These are phyloP conservation scores for Caenorhabditis sinica DNA, from an alignment of 2,888 invertebrate genomes.

Conservation along the genomic window DNA sequence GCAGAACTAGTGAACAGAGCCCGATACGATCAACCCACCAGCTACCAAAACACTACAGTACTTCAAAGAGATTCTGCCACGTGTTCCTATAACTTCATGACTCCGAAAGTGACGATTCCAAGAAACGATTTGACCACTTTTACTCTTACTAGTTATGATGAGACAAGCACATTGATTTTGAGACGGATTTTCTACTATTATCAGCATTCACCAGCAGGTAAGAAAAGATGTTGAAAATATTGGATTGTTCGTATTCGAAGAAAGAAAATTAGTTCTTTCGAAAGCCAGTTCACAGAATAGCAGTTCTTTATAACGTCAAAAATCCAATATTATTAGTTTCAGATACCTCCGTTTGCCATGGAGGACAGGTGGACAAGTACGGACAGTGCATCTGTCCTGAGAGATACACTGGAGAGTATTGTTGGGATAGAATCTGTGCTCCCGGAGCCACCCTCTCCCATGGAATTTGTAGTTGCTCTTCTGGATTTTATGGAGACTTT, in stretches of 20 bases:
- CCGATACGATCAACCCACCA: slow-evolving; percentile 47
- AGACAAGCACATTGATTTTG: slow-evolving; percentile 3
- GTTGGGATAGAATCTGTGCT: slow-evolving; percentile 55
- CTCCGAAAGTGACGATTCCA: slow-evolving; percentile 38
- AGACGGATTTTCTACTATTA: slow-evolving; percentile 53
- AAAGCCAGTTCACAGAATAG: no score
- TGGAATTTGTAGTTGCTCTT: slow-evolving; percentile 41
- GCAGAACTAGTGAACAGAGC: slow-evolving; percentile 40
- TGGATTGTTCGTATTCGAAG: no score
- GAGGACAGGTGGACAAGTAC: slow-evolving; percentile 40
- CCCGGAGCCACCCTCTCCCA: slow-evolving; percentile 35
- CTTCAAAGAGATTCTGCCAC: slow-evolving; percentile 24
- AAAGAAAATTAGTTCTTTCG: no score
- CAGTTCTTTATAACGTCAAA: no score
- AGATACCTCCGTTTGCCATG: slow-evolving; percentile 48
- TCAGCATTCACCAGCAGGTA: slow-evolving; percentile 52
- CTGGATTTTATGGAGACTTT: slow-evolving; percentile 51
- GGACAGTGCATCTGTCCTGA: slow-evolving; percentile 56
- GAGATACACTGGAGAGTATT: slow-evolving; percentile 64
- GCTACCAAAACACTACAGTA: slow-evolving; percentile 7
- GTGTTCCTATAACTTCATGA: slow-evolving; percentile 43
- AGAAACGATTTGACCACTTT: slow-evolving; percentile 40
- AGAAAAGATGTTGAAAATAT: no score
- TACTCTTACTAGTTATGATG: slow-evolving; percentile 42
- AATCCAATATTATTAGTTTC: background rate